phyloP scores from a whole-genome alignment of 1,140 invertebrate genomes.

The Trichonephila clavipes region DNA sequence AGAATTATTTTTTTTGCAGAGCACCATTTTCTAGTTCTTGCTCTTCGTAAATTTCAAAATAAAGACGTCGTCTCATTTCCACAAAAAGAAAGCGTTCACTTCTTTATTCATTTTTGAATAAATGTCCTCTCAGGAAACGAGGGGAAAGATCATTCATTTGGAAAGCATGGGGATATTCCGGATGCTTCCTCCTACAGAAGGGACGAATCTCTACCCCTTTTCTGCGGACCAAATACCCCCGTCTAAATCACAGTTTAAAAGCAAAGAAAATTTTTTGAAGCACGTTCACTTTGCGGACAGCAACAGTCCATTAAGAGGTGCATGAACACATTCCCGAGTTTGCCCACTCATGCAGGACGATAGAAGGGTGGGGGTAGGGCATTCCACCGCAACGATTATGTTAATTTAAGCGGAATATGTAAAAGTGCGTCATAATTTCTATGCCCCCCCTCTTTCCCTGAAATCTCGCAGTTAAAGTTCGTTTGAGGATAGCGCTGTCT shows the following conservation, averaged over 20 bases:
- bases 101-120: constrained; percentile 17
- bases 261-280: constrained; percentile 44
- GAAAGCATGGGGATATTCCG: constrained; percentile 12
- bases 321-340: constrained; percentile 33
- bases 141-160: background rate
- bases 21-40: background rate
- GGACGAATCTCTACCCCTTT: constrained; percentile 8
- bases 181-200: background rate
- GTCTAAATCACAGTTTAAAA: constrained; percentile 41
- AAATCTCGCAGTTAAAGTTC: constrained; percentile 3
- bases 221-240: background rate
- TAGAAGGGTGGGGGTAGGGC: constrained; percentile 15
- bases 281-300: constrained; percentile 27
- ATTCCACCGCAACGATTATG: constrained; percentile 67
- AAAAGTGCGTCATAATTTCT: constrained; percentile 71
- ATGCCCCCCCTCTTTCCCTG: background rate
- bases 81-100: background rate
- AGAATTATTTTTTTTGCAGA: background rate
- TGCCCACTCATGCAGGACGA: constrained; percentile 59
- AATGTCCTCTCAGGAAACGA: background rate
- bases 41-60: background rate
- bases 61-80: background rate
- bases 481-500: constrained; percentile 16
- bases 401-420: constrained; percentile 72
- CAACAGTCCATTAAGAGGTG: constrained; percentile 50